These are phyloP conservation scores for Rhinoptilus africanus DNA, from an alignment of 2,113 vertebrate species.

Conservation along the genomic window DNA sequence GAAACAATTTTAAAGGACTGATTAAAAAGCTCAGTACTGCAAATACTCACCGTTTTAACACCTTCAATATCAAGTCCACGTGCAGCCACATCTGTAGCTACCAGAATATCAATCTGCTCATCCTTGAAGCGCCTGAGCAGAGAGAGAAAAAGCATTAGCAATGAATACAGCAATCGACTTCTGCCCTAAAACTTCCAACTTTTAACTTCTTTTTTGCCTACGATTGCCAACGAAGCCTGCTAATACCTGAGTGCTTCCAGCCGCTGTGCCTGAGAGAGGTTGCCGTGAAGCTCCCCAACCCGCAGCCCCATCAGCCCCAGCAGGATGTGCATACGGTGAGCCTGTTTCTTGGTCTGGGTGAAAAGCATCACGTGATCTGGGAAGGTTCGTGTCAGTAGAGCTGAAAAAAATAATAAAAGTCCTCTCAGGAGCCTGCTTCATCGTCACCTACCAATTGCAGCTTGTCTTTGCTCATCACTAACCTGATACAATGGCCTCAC, in stretches of 20 bases:
- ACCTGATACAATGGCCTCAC: slow-evolving; percentile 94
- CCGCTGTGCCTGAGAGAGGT: slow-evolving; percentile 93
- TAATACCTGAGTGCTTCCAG: slow-evolving; percentile 89
- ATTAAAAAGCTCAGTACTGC: neutral
- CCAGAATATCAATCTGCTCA: slow-evolving; percentile 95
- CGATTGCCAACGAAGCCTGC: neutral
- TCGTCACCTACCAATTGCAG: neutral
- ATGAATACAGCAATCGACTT: neutral
- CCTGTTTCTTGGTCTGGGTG: slow-evolving; percentile 98
- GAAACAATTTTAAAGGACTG: neutral
- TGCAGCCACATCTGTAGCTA: slow-evolving; percentile 96
- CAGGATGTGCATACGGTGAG: slow-evolving; percentile 95
- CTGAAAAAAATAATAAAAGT: slow-evolving; percentile 57
- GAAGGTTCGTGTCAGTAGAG: slow-evolving; percentile 92
- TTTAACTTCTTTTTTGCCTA: neutral
- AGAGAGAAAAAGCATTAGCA: neutral
- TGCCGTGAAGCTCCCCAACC: slow-evolving; percentile 93
- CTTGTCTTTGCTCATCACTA: neutral
- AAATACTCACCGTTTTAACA: slow-evolving; percentile 89
- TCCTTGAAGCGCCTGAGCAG: slow-evolving; percentile 91
- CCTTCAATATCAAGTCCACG: slow-evolving; percentile 95
- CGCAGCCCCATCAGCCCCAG: slow-evolving; percentile 92
- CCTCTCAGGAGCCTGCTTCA: neutral
- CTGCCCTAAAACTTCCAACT: neutral
- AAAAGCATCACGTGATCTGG: slow-evolving; percentile 96